phyloP scores from a whole-genome alignment of 2,113 vertebrate species.

The Lycocorax pyrrhopterus region DNA sequence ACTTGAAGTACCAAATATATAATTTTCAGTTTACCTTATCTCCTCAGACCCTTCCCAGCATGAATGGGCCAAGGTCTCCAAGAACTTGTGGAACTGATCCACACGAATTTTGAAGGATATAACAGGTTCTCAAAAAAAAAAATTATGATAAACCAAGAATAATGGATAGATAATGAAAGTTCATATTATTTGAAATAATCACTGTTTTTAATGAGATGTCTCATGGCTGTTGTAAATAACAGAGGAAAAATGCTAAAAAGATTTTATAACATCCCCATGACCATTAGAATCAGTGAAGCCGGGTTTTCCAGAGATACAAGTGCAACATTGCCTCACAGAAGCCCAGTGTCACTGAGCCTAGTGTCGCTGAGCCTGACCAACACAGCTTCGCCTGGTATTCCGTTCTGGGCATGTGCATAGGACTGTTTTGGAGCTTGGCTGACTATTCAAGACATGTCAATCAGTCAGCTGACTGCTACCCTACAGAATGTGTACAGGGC shows the following conservation, averaged over 20 bases:
- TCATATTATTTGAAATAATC: background rate
- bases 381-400: background rate
- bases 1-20: background rate
- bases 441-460: accelerated
- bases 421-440: background rate
- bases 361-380: background rate
- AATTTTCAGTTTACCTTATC: background rate
- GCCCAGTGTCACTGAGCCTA: background rate
- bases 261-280: background rate
- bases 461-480: background rate
- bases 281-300: background rate
- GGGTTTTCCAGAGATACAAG: background rate
- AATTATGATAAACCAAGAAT: background rate
- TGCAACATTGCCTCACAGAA: background rate
- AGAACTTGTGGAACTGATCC: background rate
- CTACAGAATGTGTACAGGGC: background rate
- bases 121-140: background rate
- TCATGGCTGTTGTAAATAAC: background rate
- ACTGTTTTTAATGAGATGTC: background rate
- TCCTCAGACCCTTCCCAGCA: background rate
- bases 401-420: background rate
- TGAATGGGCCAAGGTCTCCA: background rate
- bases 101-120: background rate
- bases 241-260: background rate
- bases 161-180: background rate